A percentile compares a stretch with the other conserved stretches of the same genome.
These are phyloP conservation scores for Cantharis rustica DNA, from an alignment of 2,888 invertebrate genomes.

Conservation along the genomic window DNA sequence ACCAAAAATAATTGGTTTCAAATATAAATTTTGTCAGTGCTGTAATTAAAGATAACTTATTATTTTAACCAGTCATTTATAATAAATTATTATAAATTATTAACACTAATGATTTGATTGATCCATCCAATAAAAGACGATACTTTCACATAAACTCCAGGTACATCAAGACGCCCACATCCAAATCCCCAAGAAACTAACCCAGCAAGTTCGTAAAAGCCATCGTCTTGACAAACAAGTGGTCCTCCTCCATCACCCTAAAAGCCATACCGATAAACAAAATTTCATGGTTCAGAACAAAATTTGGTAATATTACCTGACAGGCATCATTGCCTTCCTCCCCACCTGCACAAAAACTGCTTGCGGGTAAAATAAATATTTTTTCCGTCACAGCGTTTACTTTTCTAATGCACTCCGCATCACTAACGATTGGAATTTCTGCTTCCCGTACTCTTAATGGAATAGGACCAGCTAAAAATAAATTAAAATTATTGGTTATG, in stretches of 20 bases:
- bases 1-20: not conserved
- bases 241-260: conserved; percentile 95
- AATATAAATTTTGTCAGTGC: conserved; percentile 2
- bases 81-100: conserved; percentile 69
- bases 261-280: conserved; percentile 29
- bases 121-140: conserved; percentile 97
- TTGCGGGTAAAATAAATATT: conserved; percentile 90
- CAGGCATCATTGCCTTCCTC: conserved; percentile 93
- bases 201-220: conserved; percentile 90
- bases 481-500: conserved; percentile 22
- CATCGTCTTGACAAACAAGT: conserved; percentile 89
- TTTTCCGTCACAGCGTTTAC: conserved; percentile 95
- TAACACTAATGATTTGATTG: conserved; percentile 94
- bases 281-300: not conserved
- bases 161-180: conserved; percentile 90
- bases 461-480: conserved; percentile 79
- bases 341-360: conserved; percentile 93
- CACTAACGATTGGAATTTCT: conserved; percentile 89
- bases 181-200: conserved; percentile 95
- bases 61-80: conserved; percentile 12
- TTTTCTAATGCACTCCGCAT: conserved; percentile 89
- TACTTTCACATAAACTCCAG: conserved; percentile 96
- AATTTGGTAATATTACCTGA: conserved; percentile 64
- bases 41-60: not conserved
- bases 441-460: conserved; percentile 88